Conservation (phyloP, 2,888 invertebrate genomes). For the Ennomos quercinarius region DNA sequence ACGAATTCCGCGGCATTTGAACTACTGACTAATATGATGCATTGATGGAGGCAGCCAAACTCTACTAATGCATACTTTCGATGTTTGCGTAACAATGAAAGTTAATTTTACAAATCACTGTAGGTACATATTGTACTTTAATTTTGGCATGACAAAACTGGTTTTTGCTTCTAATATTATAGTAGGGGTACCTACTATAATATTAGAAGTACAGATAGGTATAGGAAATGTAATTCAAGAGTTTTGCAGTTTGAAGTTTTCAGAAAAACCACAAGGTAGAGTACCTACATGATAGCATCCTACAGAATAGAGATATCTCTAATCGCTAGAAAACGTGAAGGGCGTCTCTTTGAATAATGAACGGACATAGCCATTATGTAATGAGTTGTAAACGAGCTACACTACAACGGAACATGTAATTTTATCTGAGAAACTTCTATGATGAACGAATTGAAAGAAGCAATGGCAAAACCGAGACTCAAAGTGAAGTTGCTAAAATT, state of each 20-base stretch:
- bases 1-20: slow-evolving; percentile 55
- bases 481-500: too few species aligned
- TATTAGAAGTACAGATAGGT: too few species aligned
- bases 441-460: too few species aligned
- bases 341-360: slow-evolving; percentile 20
- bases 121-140: slow-evolving; percentile 1
- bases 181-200: too few species aligned
- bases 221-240: too few species aligned
- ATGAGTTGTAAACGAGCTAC: slow-evolving; percentile 10
- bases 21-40: slow-evolving; percentile 32
- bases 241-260: background rate
- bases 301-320: slow-evolving; percentile 19
- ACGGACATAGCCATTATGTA: slow-evolving; percentile 21
- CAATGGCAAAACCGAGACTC: too few species aligned
- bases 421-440: too few species aligned
- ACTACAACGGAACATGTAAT: too few species aligned
- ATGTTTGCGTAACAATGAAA: slow-evolving; percentile 13
- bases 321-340: slow-evolving; percentile 25
- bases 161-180: too few species aligned
- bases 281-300: slow-evolving; percentile 15
- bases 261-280: background rate
- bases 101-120: slow-evolving; percentile 2
- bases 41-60: slow-evolving; percentile 17
- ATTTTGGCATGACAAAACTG: too few species aligned
- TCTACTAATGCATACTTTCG: slow-evolving; percentile 10